Percentiles rank a stretch among this genome's conserved stretches.
These are phyloP conservation scores for Henicopernis longicauda DNA, from an alignment of 2,113 vertebrate genomes.

Conservation along the genomic window DNA sequence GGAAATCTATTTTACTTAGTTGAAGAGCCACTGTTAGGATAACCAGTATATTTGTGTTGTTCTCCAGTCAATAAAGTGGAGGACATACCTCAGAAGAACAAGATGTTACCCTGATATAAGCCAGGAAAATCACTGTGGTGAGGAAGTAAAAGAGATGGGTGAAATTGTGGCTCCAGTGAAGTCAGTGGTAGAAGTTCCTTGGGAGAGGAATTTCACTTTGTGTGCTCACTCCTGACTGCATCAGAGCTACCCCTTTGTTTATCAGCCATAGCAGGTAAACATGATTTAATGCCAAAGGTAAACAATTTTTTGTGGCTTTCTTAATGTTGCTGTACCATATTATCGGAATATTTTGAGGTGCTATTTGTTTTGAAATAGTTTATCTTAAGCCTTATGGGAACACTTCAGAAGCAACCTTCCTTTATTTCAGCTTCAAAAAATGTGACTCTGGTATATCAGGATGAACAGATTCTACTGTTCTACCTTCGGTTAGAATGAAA, in stretches of 20 bases:
- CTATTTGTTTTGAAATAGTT: not conserved
- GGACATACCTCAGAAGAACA: not conserved
- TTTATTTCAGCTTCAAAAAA: not conserved
- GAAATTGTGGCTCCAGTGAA: not conserved
- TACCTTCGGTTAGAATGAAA: not conserved
- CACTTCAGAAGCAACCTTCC: not conserved
- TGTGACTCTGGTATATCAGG: not conserved
- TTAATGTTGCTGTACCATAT: not conserved
- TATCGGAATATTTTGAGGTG: not conserved
- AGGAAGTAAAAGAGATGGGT: not conserved
- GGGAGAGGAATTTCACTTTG: not conserved
- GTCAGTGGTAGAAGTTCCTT: not conserved
- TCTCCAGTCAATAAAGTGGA: not conserved
- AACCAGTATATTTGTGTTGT: not conserved
- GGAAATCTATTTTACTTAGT: not conserved
- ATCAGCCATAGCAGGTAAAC: not conserved
- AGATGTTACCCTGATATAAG: not conserved
- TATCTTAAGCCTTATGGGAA: not conserved
- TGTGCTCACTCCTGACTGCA: not conserved
- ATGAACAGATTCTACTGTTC: not conserved
- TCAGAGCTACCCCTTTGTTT: not conserved
- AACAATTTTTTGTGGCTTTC: not conserved
- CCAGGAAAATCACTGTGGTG: not conserved
- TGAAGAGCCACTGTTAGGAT: not conserved
- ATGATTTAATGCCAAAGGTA: not conserved